These are phyloP conservation scores for Trematocara unimaculatum DNA, from an alignment of 2,113 vertebrate species.

Conservation along the genomic window DNA sequence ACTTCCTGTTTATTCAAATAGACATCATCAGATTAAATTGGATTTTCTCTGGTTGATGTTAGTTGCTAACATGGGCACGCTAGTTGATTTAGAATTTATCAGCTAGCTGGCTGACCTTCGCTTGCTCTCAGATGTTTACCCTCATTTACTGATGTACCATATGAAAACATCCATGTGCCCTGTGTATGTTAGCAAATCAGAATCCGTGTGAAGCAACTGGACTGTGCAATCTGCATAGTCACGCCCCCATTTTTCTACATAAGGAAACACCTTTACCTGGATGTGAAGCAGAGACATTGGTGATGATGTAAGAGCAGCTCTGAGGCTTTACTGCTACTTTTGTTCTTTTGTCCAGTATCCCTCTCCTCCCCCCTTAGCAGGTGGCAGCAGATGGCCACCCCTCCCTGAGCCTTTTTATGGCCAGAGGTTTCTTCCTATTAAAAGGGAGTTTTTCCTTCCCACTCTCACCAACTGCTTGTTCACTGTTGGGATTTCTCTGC, in stretches of 20 bases:
- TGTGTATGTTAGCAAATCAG: not conserved
- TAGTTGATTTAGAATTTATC: not conserved
- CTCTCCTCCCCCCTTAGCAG: not conserved
- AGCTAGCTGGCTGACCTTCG: not conserved
- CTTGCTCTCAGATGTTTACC: not conserved
- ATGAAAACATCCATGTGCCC: not conserved
- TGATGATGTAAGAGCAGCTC: not conserved
- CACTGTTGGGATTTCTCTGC: not conserved
- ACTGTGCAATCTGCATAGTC: not conserved
- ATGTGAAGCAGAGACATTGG: not conserved
- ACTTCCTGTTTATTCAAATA: not conserved
- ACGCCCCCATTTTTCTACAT: not conserved
- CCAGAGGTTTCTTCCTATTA: not conserved
- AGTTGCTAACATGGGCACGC: not conserved
- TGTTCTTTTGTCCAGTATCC: not conserved
- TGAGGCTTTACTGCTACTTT: not conserved
- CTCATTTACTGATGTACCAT: not conserved
- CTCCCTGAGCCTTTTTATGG: not conserved
- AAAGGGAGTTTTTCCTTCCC: not conserved
- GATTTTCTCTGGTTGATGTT: not conserved
- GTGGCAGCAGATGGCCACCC: not conserved
- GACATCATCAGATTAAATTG: not conserved
- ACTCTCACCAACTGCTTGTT: not conserved
- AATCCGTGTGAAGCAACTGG: not conserved
- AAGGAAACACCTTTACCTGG: not conserved